Base-by-base conservation (phyloP, 2,888 invertebrate species). In the Tromatobia lineatoria region DNA sequence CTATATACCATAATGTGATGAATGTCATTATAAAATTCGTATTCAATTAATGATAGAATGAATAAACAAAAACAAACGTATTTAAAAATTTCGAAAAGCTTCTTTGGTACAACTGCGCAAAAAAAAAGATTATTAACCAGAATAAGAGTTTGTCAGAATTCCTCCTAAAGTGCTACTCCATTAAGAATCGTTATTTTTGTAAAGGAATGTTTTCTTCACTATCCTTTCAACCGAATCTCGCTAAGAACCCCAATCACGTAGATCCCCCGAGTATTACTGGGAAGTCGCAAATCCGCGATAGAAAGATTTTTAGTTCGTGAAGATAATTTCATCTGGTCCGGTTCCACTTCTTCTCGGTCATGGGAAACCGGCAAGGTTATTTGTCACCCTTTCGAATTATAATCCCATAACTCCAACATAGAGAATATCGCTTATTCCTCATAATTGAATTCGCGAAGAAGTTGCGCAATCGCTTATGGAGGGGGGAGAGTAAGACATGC, bases 351-450 rank as follows among this genome's bases (percentile, higher is more conserved):
- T 18, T n/a, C 42, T 18, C 64, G 59, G 42, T 61, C 20, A 87
- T 86, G 88, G 86, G 86, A n/a, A 87, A 88, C 74, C 78, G 29
- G 34, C 87, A 85, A 87, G 87, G 87, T 87, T 81, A 38, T 38
- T n/a, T 34, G 87, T 87, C 29, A 47, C n/a, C 18, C 15, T n/a
- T 29, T 15, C 6, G 57, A 15, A 42, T 42, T 23, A 1, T 7
- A 11, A 54, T 38, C 20, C 25, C 61, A 20, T 73, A 73, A 57
- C 59, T 59, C 57, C 18, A 1, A 8, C 25, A 54, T 23, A 18
- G 42, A 57, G 23, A 18, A 50, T 20, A 18, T 45, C 45, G 18
- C 15, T 57, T 57, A 57, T 57, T 45, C 23, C 25, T 67, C 45
- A 38, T 61, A 66, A 83, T 80, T 83, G 64, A 74, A 82, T 82